A percentile compares a stretch with the other conserved stretches of the same genome.
Evolutionary conservation across 1,140 invertebrate genomes (phyloP).

Genomic region (Drosophila busckii): DNA sequence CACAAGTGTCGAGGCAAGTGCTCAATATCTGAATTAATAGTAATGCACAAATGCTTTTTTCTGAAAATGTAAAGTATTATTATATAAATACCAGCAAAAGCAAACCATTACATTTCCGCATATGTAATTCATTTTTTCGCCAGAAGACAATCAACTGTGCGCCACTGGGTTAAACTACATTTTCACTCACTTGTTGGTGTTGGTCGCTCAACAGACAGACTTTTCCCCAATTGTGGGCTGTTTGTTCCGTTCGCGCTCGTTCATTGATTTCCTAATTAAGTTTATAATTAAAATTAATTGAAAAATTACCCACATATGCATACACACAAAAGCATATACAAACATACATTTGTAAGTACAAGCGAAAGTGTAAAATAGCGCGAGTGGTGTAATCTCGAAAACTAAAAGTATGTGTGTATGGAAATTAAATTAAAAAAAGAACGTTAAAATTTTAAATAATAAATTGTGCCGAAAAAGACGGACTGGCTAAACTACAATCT

Average conservation of each 20-base stretch:
- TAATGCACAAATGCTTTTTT: too few relatives aligned
- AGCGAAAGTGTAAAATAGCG: conserved; percentile 50
- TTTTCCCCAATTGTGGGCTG: conserved; percentile 62
- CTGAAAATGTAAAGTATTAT: too few relatives aligned
- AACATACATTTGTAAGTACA: conserved; percentile 3
- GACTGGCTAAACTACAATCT: not conserved
- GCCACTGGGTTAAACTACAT: conserved; percentile 22
- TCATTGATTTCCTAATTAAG: conserved; percentile 79
- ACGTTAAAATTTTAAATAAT: conserved; percentile 51
- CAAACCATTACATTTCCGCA: too few relatives aligned
- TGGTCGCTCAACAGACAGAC: conserved; percentile 30
- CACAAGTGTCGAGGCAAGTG: too few relatives aligned
- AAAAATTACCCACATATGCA: conserved; percentile 71
- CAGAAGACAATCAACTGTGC: too few relatives aligned
- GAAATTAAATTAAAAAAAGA: conserved; percentile 44
- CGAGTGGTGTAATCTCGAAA: conserved; percentile 42
- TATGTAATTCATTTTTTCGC: too few relatives aligned
- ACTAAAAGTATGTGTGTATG: conserved; percentile 37
- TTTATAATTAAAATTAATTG: conserved; percentile 79
- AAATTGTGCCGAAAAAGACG: conserved; percentile 59
- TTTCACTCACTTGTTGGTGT: conserved; percentile 35
- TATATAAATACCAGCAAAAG: too few relatives aligned
- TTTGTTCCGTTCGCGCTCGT: conserved; percentile 61
- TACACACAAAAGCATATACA: conserved; percentile 18
- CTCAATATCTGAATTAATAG: too few relatives aligned